Evolutionary conservation across 2,888 invertebrate species (phyloP).

Genomic region (Luperina testacea): DNA sequence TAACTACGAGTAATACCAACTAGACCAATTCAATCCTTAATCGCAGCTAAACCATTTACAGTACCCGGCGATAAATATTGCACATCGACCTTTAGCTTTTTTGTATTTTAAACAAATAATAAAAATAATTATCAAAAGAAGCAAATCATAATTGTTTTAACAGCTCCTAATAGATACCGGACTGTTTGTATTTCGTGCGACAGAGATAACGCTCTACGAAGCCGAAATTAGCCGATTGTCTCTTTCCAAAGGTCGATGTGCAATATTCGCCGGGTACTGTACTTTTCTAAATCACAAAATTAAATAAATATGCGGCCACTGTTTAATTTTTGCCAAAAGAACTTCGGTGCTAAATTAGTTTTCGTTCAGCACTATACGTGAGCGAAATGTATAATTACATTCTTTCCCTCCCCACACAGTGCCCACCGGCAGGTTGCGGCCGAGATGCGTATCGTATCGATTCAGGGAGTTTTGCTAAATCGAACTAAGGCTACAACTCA

Average conservation of each 20-base stretch:
- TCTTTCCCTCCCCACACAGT: constrained; percentile 76
- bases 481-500: constrained; percentile 87
- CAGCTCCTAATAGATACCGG: no score
- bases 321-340: constrained; percentile 73
- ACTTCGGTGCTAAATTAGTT: constrained; percentile 86
- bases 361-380: constrained; percentile 84
- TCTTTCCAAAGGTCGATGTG: no score
- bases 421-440: constrained; percentile 74
- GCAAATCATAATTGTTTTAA: no score
- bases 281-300: constrained; percentile 57
- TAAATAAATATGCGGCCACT: constrained; percentile 59
- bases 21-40: constrained; percentile 31
- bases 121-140: no score
- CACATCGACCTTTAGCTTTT: no score
- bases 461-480: constrained; percentile 85
- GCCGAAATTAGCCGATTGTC: no score
- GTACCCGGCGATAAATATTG: no score
- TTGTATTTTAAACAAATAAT: no score
- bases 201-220: no score
- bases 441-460: constrained; percentile 86
- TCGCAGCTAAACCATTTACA: constrained; percentile 37
- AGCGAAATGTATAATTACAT: constrained; percentile 85
- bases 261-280: no score
- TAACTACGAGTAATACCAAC: neutral
- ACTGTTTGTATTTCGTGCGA: no score